Conservation (phyloP, 53 echinoderm and acorn worm species). For the Henricia sp. region DNA sequence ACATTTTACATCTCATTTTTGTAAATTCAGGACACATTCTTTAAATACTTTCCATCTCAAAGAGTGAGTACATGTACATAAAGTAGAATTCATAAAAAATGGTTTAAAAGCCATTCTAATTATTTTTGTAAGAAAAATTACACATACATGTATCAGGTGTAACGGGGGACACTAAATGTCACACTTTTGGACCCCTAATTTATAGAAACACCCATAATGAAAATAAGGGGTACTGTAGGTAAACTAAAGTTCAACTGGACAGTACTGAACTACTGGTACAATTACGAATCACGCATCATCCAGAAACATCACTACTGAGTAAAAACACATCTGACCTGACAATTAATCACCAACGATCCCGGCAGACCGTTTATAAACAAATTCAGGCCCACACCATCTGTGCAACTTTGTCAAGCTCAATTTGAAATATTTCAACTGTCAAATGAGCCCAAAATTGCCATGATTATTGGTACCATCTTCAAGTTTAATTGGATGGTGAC, state of each 20-base stretch:
- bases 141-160: too few relatives aligned
- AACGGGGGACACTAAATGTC: too few relatives aligned
- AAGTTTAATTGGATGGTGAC: slow-evolving; percentile 37
- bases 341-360: background rate
- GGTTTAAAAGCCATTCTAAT: too few relatives aligned
- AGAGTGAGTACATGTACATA: too few relatives aligned
- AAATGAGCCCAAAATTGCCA: slow-evolving; percentile 26
- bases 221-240: too few relatives aligned
- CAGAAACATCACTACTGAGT: background rate
- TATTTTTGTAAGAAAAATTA: too few relatives aligned
- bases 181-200: too few relatives aligned
- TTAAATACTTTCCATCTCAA: too few relatives aligned
- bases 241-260: background rate
- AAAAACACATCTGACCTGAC: background rate
- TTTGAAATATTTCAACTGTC: slow-evolving; percentile 2
- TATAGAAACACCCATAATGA: too few relatives aligned
- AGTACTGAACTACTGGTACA: background rate
- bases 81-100: too few relatives aligned
- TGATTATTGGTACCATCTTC: background rate
- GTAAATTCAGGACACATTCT: too few relatives aligned
- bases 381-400: slow-evolving; percentile 8
- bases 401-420: background rate
- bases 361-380: background rate
- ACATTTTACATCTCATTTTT: too few relatives aligned
- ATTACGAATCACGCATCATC: background rate